Percentiles rank a stretch among this genome's conserved stretches.
Evolutionary conservation across 2,888 invertebrate genomes (phyloP).

Genomic region (Eristalinus sepulchralis): DNA sequence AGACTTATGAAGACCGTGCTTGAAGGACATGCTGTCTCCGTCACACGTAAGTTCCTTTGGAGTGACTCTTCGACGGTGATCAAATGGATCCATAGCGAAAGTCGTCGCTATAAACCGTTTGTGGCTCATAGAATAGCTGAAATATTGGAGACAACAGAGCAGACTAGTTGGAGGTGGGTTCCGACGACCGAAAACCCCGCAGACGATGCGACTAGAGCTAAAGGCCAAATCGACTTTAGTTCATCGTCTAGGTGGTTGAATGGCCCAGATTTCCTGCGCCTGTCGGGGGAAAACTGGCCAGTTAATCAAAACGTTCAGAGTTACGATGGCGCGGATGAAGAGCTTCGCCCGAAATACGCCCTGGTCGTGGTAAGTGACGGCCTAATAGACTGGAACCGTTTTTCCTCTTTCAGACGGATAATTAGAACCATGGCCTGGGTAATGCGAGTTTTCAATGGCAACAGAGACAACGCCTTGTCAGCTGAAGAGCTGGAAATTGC

Average conservation of each 20-base stretch:
- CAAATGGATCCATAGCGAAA: constrained; percentile 19
- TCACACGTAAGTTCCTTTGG: too few relatives aligned
- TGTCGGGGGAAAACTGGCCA: too few relatives aligned
- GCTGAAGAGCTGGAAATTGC: too few relatives aligned
- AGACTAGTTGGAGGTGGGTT: constrained; percentile 44
- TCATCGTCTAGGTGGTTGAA: too few relatives aligned
- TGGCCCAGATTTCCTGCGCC: constrained; percentile 14
- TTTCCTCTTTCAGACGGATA: too few relatives aligned
- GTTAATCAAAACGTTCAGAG: too few relatives aligned
- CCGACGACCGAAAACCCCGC: background rate
- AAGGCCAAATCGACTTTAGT: too few relatives aligned
- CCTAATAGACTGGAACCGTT: too few relatives aligned
- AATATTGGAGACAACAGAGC: constrained; percentile 11
- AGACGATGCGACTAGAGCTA: constrained; percentile 28
- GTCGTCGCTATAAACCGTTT: constrained; percentile 56
- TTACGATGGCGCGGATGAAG: too few relatives aligned
- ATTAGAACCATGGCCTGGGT: constrained; percentile 22
- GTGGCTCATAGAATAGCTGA: constrained; percentile 23
- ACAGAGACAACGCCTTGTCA: too few relatives aligned
- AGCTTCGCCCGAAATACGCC: constrained; percentile 19
- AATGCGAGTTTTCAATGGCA: constrained; percentile 19
- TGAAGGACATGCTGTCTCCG: too few relatives aligned
- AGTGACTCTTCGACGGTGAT: constrained; percentile 45
- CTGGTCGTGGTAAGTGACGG: constrained; percentile 8
- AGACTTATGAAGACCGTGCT: constrained; percentile 2